phyloP scores from a whole-genome alignment of 2,113 vertebrate species.

The Rousettus leschenaultii region DNA sequence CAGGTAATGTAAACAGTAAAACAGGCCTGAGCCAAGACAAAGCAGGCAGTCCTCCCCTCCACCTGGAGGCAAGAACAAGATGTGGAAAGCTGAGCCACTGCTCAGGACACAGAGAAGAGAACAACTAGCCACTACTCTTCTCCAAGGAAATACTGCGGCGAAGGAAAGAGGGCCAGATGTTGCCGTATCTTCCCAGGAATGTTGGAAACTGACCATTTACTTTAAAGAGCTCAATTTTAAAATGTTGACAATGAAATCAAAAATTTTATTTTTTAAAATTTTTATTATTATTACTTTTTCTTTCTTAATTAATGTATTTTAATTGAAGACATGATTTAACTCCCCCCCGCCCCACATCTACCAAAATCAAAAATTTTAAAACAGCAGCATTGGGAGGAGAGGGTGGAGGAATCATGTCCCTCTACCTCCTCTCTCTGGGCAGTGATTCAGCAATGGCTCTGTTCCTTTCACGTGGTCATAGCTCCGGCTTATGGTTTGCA shows the following conservation, averaged over 20 bases:
- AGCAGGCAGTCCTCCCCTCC: rapidly evolving
- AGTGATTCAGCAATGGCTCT: not conserved
- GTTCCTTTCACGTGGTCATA: not conserved
- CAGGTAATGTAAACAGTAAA: not conserved
- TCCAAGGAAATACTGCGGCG: not conserved
- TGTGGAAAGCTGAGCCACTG: not conserved
- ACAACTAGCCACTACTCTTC: not conserved
- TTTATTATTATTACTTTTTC: too few species aligned
- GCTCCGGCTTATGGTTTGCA: not conserved
- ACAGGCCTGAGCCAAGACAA: not conserved
- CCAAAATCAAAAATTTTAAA: not conserved
- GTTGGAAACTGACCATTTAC: not conserved
- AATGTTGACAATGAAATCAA: not conserved
- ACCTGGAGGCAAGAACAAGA: not conserved
- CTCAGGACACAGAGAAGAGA: not conserved
- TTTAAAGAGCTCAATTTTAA: not conserved
- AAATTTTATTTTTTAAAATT: too few species aligned
- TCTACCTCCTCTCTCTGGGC: not conserved
- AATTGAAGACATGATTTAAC: too few species aligned
- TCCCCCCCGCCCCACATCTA: too few species aligned
- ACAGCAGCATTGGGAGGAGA: not conserved
- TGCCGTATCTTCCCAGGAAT: not conserved
- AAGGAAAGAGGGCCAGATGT: not conserved
- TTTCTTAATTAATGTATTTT: too few species aligned
- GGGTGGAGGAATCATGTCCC: not conserved